Conservation (phyloP, 2,888 invertebrate species). For the Scaptomyza flava region DNA sequence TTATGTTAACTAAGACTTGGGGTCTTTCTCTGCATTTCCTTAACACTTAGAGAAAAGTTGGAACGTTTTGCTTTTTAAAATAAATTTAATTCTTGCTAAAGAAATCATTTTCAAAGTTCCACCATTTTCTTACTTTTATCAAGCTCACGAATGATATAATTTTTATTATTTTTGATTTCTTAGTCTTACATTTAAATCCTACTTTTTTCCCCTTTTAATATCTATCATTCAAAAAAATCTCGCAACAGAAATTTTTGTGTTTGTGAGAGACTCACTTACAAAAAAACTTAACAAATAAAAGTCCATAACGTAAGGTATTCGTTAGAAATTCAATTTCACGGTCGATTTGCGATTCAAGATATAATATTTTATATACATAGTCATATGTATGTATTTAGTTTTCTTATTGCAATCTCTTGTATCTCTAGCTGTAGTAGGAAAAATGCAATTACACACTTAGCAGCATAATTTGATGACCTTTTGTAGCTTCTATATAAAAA, state of each 20-base stretch:
- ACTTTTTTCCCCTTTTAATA: too few relatives aligned
- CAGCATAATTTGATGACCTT: constrained; percentile 59
- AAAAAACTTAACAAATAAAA: constrained; percentile 16
- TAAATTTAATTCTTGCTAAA: too few relatives aligned
- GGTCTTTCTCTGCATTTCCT: too few relatives aligned
- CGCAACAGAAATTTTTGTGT: constrained; percentile 6
- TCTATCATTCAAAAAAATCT: constrained; percentile 1
- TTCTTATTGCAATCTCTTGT: constrained; percentile 61
- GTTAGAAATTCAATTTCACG: constrained; percentile 80
- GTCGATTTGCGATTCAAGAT: constrained; percentile 73
- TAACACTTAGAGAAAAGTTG: not conserved
- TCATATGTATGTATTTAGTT: constrained; percentile 38
- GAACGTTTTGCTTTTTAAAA: too few relatives aligned
- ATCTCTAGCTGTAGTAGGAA: constrained; percentile 62
- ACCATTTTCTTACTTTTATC: too few relatives aligned
- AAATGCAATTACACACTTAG: constrained; percentile 76
- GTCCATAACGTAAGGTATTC: constrained; percentile 43
- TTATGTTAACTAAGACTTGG: constrained; percentile 7
- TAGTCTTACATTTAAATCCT: too few relatives aligned
- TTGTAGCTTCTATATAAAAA: constrained; percentile 30
- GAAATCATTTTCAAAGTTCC: too few relatives aligned
- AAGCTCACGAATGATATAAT: too few relatives aligned
- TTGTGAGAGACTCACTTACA: constrained; percentile 34
- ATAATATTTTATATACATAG: constrained; percentile 15
- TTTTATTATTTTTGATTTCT: too few relatives aligned